These are phyloP conservation scores for Zaprionus inermis DNA, from an alignment of 1,140 invertebrate species.

Conservation along the genomic window DNA sequence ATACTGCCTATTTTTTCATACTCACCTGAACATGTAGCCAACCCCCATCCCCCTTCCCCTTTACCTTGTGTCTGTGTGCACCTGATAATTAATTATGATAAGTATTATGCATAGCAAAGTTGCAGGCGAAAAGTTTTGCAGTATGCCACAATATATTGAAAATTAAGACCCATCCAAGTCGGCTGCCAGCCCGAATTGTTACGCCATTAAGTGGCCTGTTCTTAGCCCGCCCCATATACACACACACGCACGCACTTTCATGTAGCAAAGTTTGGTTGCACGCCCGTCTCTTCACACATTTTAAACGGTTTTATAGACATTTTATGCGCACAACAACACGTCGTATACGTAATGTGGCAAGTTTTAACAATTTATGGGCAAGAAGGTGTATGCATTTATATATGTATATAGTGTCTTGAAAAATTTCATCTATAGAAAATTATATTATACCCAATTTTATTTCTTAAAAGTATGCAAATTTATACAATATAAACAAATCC, in stretches of 20 bases:
- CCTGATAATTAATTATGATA: constrained; percentile 69
- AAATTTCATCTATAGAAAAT: background rate
- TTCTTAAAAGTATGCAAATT: background rate
- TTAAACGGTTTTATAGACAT: constrained; percentile 74
- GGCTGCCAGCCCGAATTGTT: constrained; percentile 19
- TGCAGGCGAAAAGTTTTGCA: constrained; percentile 51
- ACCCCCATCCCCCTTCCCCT: background rate
- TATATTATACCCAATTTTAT: no score
- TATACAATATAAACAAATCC: background rate
- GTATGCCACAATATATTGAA: constrained; percentile 68
- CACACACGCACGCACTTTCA: constrained; percentile 40
- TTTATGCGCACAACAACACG: constrained; percentile 64
- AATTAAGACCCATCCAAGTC: constrained; percentile 62
- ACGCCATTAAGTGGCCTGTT: constrained; percentile 24
- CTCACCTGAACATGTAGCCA: background rate
- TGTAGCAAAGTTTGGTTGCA: constrained; percentile 55
- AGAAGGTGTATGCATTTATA: constrained; percentile 7
- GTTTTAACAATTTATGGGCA: constrained; percentile 64
- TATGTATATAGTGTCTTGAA: constrained; percentile 10
- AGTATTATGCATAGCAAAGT: constrained; percentile 55
- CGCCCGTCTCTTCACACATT: constrained; percentile 44
- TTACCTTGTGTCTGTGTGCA: constrained; percentile 7
- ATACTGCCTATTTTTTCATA: background rate
- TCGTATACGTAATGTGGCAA: constrained; percentile 72
- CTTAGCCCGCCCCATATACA: background rate